Evolutionary conservation across 2,888 invertebrate genomes (phyloP), one percentile per base, ranked within the genome.

Genomic region (Spatulosminthurus flaviceps): DNA sequence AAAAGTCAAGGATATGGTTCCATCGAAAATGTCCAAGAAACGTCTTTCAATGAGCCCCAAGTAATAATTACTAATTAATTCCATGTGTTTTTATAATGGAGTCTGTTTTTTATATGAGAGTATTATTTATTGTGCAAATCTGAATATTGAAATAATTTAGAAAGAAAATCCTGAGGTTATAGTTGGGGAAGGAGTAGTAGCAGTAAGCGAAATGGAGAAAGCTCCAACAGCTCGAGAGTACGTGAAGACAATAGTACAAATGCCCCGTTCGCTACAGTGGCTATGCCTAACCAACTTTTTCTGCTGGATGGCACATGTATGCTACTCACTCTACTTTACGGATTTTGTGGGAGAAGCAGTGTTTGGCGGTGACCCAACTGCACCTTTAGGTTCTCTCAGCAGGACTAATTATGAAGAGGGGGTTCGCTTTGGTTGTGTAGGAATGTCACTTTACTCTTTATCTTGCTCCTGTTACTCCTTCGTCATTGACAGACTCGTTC

Each of bases 281-380:
- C 91, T 97, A 16, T 97, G 97, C 86, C 87, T 96, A 81, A 97
- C 97, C 19, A 97, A 97, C 89, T 90, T 97, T 43, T 97, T 97
- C 88, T 97, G 96, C 87, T 98, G 97, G 97, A 97, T 97, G 96
- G 95, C 97, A 0, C 94, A 98, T 85, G 96, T 98, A 67, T 97
- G 97, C 88, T 98, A 97, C 87, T 97, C 97, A 0, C 89, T 98
- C 7, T 97, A 97, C 88, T 97, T 98, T 88, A 98, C 97, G 0
- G 97, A 97, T 88, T 98, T 97, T 87, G 97, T 96, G 0, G 96
- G 95, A 0, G 95, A 96, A 88, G 92, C 94, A 16, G 95, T 96
- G 22, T 96, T 93, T 87, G 91, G 91, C n/a, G 96, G 96, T 0
- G 91, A 94, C 88, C 95, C 84, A 5, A 76, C 80, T 41, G 87